Percentiles rank a stretch among this genome's conserved stretches.
These are phyloP conservation scores for Parasteatoda tepidariorum DNA, from an alignment of 1,140 invertebrate genomes.

Conservation along the genomic window DNA sequence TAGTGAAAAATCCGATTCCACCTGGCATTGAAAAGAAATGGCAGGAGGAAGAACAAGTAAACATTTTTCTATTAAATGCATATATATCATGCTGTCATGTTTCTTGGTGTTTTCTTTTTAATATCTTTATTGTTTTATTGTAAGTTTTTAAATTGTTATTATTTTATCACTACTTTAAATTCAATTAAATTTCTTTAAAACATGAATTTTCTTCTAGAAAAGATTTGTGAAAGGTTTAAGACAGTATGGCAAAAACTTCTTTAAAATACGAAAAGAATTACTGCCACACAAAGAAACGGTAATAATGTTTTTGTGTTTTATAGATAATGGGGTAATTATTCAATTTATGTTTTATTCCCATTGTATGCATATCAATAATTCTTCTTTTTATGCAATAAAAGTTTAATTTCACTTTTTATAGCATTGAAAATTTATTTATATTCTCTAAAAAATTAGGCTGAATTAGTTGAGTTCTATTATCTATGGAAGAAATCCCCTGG, in stretches of 20 bases:
- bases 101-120: background rate
- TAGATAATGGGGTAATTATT: too few species aligned
- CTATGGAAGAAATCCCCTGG: constrained; percentile 99
- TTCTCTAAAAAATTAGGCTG: constrained; percentile 76
- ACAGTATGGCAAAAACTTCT: constrained; percentile 99
- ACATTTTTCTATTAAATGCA: constrained; percentile 66
- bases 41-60: constrained; percentile 94
- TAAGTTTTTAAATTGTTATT: too few species aligned
- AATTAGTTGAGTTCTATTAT: constrained; percentile 99
- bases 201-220: constrained; percentile 73
- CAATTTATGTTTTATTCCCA: background rate
- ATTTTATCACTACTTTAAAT: background rate
- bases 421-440: constrained; percentile 36
- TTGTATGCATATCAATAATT: background rate
- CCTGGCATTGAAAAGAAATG: constrained; percentile 98
- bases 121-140: background rate
- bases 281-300: constrained; percentile 95
- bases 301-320: constrained; percentile 68
- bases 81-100: too few species aligned
- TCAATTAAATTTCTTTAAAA: background rate
- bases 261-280: constrained; percentile 95
- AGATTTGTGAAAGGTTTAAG: constrained; percentile 97
- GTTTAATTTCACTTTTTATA: background rate
- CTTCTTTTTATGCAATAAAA: background rate
- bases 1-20: constrained; percentile 96